A percentile compares a stretch with the other conserved stretches of the same genome.
phyloP scores from a whole-genome alignment of 2,797 vertebrate genomes.

The Aulostomus chinensis region DNA sequence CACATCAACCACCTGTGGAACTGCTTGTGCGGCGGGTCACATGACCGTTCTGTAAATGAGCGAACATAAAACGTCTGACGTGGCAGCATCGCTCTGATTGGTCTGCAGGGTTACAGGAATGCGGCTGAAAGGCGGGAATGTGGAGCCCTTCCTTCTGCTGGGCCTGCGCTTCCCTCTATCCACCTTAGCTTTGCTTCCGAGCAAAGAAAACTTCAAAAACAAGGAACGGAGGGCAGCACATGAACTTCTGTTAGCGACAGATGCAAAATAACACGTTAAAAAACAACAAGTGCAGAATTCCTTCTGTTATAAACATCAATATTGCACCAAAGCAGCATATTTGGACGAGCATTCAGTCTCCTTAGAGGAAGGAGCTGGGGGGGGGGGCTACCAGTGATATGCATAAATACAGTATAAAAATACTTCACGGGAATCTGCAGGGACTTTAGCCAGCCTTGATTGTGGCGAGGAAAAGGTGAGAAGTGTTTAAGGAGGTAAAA shows the following conservation, averaged over 20 bases:
- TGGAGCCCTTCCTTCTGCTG: slow-evolving; percentile 35
- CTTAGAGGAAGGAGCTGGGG: slow-evolving; percentile 12
- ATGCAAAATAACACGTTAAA: slow-evolving; percentile 19
- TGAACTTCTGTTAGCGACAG: slow-evolving; percentile 18
- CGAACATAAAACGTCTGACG: background rate
- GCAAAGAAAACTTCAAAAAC: slow-evolving; percentile 28
- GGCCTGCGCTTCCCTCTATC: slow-evolving; percentile 31
- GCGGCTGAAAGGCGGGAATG: slow-evolving; percentile 8
- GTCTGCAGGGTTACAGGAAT: slow-evolving; percentile 5
- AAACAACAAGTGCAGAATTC: slow-evolving; percentile 46
- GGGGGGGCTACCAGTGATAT: slow-evolving; percentile 45
- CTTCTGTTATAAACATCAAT: slow-evolving; percentile 46
- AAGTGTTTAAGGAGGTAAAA: background rate
- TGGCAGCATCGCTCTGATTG: slow-evolving; percentile 21
- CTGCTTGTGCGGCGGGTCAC: no score
- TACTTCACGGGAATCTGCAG: slow-evolving; percentile 59
- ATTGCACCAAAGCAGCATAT: slow-evolving; percentile 72
- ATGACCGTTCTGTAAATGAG: no score
- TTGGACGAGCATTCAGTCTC: slow-evolving; percentile 45
- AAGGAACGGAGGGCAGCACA: slow-evolving; percentile 19
- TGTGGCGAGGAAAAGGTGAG: slow-evolving; percentile 9
- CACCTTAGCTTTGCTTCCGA: slow-evolving; percentile 10
- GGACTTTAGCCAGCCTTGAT: no score
- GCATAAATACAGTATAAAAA: slow-evolving; percentile 77
- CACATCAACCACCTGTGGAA: no score